phyloP scores from a whole-genome alignment of 2,888 invertebrate genomes.

The Cryptophagus acutangulus region DNA sequence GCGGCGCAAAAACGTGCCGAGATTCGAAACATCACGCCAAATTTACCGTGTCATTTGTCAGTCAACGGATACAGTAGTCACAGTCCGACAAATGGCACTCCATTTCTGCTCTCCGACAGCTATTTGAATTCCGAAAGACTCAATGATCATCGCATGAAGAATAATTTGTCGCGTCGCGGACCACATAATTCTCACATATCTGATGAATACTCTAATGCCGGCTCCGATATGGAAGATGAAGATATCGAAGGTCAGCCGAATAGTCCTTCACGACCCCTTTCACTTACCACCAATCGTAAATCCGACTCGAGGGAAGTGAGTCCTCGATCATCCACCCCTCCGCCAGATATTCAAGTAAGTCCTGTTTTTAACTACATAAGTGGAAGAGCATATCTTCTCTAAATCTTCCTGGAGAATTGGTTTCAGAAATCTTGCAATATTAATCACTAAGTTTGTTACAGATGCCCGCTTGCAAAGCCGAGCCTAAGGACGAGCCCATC shows the following conservation, averaged over 20 bases:
- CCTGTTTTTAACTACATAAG: conserved; percentile 12
- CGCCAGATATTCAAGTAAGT: conserved; percentile 44
- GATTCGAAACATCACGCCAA: conserved; percentile 56
- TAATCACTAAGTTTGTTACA: conserved; percentile 30
- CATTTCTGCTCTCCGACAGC: conserved; percentile 58
- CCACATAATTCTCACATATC: conserved; percentile 59
- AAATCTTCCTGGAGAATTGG: neutral
- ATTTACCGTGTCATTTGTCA: conserved; percentile 57
- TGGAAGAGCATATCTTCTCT: conserved; percentile 13
- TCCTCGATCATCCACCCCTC: conserved; percentile 47
- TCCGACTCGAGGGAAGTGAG: conserved; percentile 51
- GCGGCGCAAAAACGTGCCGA: conserved; percentile 93
- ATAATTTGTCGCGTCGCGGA: conserved; percentile 54
- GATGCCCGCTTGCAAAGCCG: conserved; percentile 39
- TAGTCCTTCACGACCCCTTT: conserved; percentile 65
- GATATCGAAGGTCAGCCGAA: conserved; percentile 56
- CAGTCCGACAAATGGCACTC: conserved; percentile 59
- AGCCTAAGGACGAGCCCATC: conserved; percentile 42
- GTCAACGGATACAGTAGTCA: conserved; percentile 64
- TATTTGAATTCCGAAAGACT: conserved; percentile 51
- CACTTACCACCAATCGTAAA: conserved; percentile 62
- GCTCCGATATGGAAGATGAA: conserved; percentile 67
- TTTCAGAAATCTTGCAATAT: conserved; percentile 10
- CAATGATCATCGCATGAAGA: conserved; percentile 59
- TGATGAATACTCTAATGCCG: conserved; percentile 62